A percentile compares a stretch with the other conserved stretches of the same genome.
Evolutionary conservation across 1,140 invertebrate species (phyloP).

Genomic region (Drosophila murphyi): DNA sequence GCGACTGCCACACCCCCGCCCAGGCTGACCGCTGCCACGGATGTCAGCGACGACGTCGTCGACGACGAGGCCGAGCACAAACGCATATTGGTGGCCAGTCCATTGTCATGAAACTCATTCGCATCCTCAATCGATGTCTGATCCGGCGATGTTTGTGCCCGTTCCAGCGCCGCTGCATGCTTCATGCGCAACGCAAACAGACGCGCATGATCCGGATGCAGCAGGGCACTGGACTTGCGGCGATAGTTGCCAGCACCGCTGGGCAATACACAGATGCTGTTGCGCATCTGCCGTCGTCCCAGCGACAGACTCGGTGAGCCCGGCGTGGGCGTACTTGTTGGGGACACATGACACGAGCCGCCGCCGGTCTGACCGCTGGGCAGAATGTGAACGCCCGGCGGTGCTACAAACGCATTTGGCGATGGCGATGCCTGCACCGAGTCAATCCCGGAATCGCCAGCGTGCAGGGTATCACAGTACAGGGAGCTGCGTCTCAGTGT

Average conservation of each 20-base stretch:
- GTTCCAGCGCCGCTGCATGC: constrained; percentile 85
- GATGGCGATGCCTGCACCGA: constrained; percentile 89
- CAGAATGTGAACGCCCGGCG: constrained; percentile 72
- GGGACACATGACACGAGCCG: constrained; percentile 79
- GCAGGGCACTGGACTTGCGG: constrained; percentile 86
- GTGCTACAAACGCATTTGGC: constrained; percentile 85
- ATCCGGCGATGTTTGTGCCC: constrained; percentile 80
- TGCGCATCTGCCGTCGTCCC: constrained; percentile 69
- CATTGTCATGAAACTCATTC: constrained; percentile 81
- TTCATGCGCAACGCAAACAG: constrained; percentile 85
- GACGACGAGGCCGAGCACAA: constrained; percentile 85
- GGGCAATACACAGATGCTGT: constrained; percentile 76
- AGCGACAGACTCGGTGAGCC: constrained; percentile 84
- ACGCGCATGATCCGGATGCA: constrained; percentile 89
- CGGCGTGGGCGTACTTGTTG: constrained; percentile 82
- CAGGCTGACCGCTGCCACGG: constrained; percentile 85
- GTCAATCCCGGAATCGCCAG: constrained; percentile 88
- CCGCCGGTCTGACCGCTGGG: constrained; percentile 67
- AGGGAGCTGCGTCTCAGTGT: constrained; percentile 76
- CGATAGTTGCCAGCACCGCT: constrained; percentile 76
- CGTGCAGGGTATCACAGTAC: constrained; percentile 84
- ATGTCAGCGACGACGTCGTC: constrained; percentile 86
- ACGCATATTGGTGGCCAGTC: constrained; percentile 73
- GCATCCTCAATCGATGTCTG: constrained; percentile 84
- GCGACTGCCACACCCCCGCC: constrained; percentile 69